Base-by-base conservation (phyloP, 2,113 vertebrate genomes). In the Grammomys surdaster region DNA sequence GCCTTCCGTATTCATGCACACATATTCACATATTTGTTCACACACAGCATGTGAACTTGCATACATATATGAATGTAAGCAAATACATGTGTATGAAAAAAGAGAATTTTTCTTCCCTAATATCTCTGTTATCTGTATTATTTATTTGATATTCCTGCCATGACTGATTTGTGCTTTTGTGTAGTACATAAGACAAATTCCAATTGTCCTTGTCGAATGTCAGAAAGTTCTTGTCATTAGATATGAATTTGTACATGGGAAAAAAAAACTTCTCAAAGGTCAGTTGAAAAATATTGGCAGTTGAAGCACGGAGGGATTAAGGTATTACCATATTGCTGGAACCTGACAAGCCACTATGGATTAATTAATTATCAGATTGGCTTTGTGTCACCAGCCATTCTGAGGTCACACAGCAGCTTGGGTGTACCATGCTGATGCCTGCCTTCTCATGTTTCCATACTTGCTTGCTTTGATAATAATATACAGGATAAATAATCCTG, bases 301-400 rank as follows among this genome's bases (percentile, higher is more conserved):
- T 93, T 91, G 60, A 94, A 56, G 3, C 36, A 58, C 16, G 11
- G 20, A 46, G 36, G 75, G 63, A 93, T 75, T 93, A 93, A 77
- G 12, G 58, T 87, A 91, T 93, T 78, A 84, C 1, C 69, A 43
- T 58, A 70, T 13, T 65, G 63, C 7, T 46, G 14, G 46, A 90
- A 88, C 3, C 14, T 92, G 80, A 95, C 43, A 86, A 90, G 54
- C 56, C 51, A 69, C 78, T 81, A 67, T 73, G 36, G 80, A 72
- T 95, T 96, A 94, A 90, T 81, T 91, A 86, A 96, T 95, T 95
- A 91, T 80, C 48, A 84, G 89, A 90, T 82, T 94, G 58, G 31
- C 46, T 93, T 97, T 96, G 91, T 95, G 60, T 96, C 69, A 65
- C 26, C 0, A 46, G 48, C 48, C 8, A 8, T 88, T 96, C 10